Evolutionary conservation across 2,113 vertebrate genomes (phyloP), one percentile per base, ranked within the genome.

Genomic region (Notarius lentiginosus): DNA sequence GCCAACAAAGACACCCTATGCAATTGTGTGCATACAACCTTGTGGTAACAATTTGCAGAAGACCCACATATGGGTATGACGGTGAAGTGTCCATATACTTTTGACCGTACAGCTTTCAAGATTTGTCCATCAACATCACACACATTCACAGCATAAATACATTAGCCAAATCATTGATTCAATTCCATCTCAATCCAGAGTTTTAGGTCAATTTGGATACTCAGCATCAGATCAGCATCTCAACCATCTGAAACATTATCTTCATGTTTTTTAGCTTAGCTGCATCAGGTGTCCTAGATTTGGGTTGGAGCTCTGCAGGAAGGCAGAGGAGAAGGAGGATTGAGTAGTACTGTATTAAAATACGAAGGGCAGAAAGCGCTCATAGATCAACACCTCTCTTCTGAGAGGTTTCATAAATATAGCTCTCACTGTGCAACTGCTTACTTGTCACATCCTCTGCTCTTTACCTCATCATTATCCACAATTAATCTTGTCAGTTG

Each of bases 381-480:
- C 49, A 79, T 65, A 75, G 84, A 53, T 85, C 84, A 85, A 60
- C 72, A 85, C 84, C 60, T 53, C 41, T 79, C n/a, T 24, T 58
- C 68, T 73, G 12, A 73, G 30, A 84, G 56, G 66, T 65, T 85
- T 77, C 30, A 27, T 34, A 75, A 84, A 84, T 61, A 77, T 47
- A 18, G 34, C n/a, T 63, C n/a, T 55, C 11, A 65, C 49, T 55
- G 84, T 24, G 75, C 75, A 79, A 55, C 9, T 65, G 75, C 27
- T 55, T 79, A 80, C 76, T 66, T 34, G 79, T 51, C 60, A 34
- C 20, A 55, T 53, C 47, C 47, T 27, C 73, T 51, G 66, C 20
- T 27, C 10, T 24, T 66, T 66, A 65, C 22, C 61, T 49, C 34
- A 4, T 53, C 41, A 68, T 53, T 55, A 53, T 55, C 24, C 82